phyloP scores from a whole-genome alignment of 2,888 invertebrate species.

The Atethmia centrago region DNA sequence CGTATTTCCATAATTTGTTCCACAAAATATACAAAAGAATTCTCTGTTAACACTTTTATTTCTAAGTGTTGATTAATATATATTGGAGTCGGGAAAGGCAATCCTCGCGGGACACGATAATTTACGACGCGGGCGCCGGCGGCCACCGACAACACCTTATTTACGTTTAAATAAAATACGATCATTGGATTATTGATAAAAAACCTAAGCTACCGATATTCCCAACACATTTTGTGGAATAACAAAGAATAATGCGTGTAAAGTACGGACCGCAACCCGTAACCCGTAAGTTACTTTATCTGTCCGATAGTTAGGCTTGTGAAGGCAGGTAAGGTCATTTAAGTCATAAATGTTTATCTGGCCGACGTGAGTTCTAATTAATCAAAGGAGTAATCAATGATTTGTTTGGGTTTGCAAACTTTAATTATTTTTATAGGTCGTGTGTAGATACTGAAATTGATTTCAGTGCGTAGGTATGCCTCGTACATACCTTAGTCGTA shows the following conservation, averaged over 20 bases:
- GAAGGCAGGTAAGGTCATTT: not conserved
- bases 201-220: conserved; percentile 66
- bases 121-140: conserved; percentile 75
- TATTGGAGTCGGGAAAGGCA: conserved; percentile 78
- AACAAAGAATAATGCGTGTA: conserved; percentile 57
- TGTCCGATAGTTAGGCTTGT: conserved; percentile 26
- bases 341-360: conserved; percentile 38
- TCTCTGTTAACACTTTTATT: conserved; percentile 76
- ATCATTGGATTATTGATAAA: conserved; percentile 80
- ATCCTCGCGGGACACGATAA: conserved; percentile 79
- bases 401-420: conserved; percentile 16
- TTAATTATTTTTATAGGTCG: not conserved
- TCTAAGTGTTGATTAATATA: conserved; percentile 83
- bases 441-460: conserved; percentile 9
- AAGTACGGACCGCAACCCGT: conserved; percentile 12
- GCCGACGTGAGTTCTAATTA: conserved; percentile 24
- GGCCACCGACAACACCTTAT: conserved; percentile 77
- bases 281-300: conserved; percentile 26
- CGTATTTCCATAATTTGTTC: conserved; percentile 42
- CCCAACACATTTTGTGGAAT: conserved; percentile 60
- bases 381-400: conserved; percentile 12
- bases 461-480: not conserved
- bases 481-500: not conserved
- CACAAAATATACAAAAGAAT: conserved; percentile 66
- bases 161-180: conserved; percentile 86